These are phyloP conservation scores for Pachyseris speciosa DNA, from an alignment of 64 coral and sea anemone genomes.

Conservation along the genomic window DNA sequence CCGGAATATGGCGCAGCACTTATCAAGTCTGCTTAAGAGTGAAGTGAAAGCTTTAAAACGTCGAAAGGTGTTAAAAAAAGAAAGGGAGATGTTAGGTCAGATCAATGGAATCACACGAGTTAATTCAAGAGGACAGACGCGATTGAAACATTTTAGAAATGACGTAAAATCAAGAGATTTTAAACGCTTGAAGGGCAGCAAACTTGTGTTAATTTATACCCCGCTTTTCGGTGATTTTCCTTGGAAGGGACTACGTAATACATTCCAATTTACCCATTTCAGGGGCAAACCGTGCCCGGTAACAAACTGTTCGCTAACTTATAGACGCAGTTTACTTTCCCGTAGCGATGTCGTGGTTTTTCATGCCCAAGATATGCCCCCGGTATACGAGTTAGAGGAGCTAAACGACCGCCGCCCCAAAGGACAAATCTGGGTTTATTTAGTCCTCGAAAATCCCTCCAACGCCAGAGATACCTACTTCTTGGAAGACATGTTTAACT, in stretches of 20 bases:
- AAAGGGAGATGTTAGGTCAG: not conserved
- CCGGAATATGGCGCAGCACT: not conserved
- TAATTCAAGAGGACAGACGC: not conserved
- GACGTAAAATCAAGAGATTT: not conserved
- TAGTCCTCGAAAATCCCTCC: constrained; percentile 31
- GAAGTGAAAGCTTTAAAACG: not conserved
- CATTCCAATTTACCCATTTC: constrained; percentile 22
- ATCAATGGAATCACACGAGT: not conserved
- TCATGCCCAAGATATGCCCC: constrained; percentile 52
- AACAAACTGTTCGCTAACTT: constrained; percentile 1
- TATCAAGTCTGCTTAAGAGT: too few species aligned
- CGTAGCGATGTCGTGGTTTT: constrained; percentile 44
- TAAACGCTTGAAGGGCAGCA: not conserved
- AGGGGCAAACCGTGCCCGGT: constrained; percentile 3
- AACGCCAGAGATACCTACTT: constrained; percentile 14
- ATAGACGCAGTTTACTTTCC: not conserved
- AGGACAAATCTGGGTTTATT: constrained; percentile 53
- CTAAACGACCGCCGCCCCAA: constrained; percentile 5
- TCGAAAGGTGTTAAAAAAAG: not conserved
- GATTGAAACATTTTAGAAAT: not conserved
- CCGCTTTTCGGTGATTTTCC: constrained; percentile 27
- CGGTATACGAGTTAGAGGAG: not conserved
- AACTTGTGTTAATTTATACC: constrained; percentile 38
- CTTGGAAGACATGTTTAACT: constrained; percentile 64
- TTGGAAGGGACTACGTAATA: constrained; percentile 12